Evolutionary conservation across 2,113 vertebrate genomes (phyloP), one percentile per base, ranked within the genome.

Genomic region (Cyanistes caeruleus): DNA sequence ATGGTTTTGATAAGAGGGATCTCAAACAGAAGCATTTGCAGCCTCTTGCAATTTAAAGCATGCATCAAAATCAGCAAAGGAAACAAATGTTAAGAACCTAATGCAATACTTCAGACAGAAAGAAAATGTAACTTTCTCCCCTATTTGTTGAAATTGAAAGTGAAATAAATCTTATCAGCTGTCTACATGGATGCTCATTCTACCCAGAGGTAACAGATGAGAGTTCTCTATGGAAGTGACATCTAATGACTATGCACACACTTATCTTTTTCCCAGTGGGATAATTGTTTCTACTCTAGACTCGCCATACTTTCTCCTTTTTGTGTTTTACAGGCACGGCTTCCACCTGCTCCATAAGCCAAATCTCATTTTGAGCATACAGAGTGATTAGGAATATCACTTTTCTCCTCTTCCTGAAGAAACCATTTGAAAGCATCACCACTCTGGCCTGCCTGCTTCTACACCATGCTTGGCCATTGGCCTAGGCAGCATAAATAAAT

Each of bases 201-300:
- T 46, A 52, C n/a, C 21, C 74, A 48, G 58, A 91, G 65, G 53
- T 89, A 79, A 92, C 10, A 8, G 62, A 93, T 94, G 74, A 91
- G 53, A 73, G 35, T 44, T 89, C 31, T 87, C 77, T 67, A 4
- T 15, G 44, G 43, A 86, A 93, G 70, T 74, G 87, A 88, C 55
- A 88, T 39, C 35, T 43, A 63, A 91, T 73, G 82, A 85, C 89
- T 85, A 88, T 28, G 56, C 46, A 85, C 67, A 88, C 67, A 65
- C 78, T 83, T 65, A 51, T 77, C 75, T 74, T 88, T 59, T 82
- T 88, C 90, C 85, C 87, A 83, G 70, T 80, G 75, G 85, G 75
- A 85, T 89, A 93, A 95, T 60, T 82, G 70, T 58, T 96, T 87
- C 70, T 77, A 63, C 67, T 95, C 68, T 78, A 95, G 82, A 88